Evolutionary conservation across 64 coral and sea anemone genomes (phyloP).

Genomic region (Actinia tenebrosa): DNA sequence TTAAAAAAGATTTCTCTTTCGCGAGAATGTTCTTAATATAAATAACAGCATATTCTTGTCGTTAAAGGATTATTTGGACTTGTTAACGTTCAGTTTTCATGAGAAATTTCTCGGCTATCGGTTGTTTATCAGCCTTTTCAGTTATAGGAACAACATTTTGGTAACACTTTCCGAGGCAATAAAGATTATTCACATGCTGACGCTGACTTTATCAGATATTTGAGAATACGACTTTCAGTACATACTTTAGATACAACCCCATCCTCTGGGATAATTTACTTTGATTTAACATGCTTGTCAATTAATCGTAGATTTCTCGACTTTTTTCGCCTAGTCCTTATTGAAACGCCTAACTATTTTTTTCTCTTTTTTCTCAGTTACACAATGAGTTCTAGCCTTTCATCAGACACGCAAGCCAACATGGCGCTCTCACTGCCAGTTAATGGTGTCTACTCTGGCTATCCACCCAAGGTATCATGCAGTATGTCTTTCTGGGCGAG

Average conservation of each 20-base stretch:
- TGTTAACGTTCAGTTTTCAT: background rate
- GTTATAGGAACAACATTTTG: background rate
- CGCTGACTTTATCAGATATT: background rate
- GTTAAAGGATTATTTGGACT: background rate
- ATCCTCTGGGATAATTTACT: background rate
- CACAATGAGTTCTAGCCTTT: slow-evolving; percentile 1
- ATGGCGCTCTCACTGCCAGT: background rate
- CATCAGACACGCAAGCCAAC: background rate
- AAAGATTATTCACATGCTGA: background rate
- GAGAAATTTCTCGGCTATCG: background rate
- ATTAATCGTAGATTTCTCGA: background rate
- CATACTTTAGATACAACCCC: background rate
- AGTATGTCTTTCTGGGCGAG: slow-evolving; percentile 15
- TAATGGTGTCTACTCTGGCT: background rate
- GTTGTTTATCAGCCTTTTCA: background rate
- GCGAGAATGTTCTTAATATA: background rate
- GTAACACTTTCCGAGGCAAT: background rate
- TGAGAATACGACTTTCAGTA: background rate
- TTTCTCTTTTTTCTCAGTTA: background rate
- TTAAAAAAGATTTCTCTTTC: background rate
- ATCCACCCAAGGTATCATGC: background rate
- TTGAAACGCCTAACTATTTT: background rate
- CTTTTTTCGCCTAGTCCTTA: background rate
- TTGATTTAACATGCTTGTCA: background rate
- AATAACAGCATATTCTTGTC: background rate